Percentiles rank a stretch among this genome's conserved stretches.
Conservation (phyloP, 1,140 invertebrate genomes). For the Pseudobourletiella spinata region DNA sequence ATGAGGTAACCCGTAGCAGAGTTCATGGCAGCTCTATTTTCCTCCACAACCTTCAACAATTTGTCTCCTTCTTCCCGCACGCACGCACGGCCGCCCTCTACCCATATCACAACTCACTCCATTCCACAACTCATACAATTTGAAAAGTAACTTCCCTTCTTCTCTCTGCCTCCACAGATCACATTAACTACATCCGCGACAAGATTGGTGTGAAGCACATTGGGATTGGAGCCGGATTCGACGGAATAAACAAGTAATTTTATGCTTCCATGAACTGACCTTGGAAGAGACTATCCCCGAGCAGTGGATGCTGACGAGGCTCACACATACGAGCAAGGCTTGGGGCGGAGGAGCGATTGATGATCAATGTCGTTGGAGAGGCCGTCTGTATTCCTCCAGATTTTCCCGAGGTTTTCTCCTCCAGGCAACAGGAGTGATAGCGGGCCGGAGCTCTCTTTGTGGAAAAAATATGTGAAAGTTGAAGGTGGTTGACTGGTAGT, state of each 20-base stretch:
- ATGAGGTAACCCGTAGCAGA: too few species aligned
- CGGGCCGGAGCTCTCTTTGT: too few species aligned
- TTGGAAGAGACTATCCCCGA: neutral
- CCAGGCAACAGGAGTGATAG: neutral
- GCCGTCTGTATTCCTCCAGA: neutral
- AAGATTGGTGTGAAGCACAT: slow-evolving; percentile 79
- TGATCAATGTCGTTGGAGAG: neutral
- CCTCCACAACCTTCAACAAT: too few species aligned
- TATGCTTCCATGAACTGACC: slow-evolving; percentile 1
- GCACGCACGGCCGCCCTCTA: too few species aligned
- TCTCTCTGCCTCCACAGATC: slow-evolving; percentile 49
- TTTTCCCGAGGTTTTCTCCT: neutral
- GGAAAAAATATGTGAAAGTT: too few species aligned
- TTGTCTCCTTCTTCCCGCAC: too few species aligned
- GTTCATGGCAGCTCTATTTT: too few species aligned
- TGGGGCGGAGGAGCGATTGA: neutral
- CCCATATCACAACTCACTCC: too few species aligned
- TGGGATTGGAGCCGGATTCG: slow-evolving; percentile 75
- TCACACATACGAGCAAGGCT: neutral
- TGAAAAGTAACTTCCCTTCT: too few species aligned
- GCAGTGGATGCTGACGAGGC: neutral
- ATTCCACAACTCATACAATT: too few species aligned
- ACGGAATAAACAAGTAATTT: slow-evolving; percentile 82
- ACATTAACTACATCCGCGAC: slow-evolving; percentile 73
- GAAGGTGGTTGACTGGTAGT: too few species aligned